These are phyloP conservation scores for Coregonus clupeaformis DNA, from an alignment of 2,113 vertebrate species.

Conservation along the genomic window DNA sequence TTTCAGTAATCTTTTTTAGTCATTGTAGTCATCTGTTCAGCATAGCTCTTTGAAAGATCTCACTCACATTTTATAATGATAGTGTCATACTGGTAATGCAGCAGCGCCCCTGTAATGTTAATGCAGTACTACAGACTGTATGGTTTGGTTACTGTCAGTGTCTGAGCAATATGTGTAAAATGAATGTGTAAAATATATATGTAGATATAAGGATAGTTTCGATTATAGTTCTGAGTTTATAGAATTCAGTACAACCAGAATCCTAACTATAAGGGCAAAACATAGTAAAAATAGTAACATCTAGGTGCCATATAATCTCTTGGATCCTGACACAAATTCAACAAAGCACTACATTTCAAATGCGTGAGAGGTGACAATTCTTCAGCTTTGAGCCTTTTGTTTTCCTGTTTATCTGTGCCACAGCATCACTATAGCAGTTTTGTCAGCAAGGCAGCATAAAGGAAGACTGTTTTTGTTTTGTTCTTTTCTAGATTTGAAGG, in stretches of 20 bases:
- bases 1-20: background rate
- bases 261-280: background rate
- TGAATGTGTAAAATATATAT: background rate
- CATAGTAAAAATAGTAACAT: background rate
- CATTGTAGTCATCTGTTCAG: background rate
- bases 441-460: background rate
- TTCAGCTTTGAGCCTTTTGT: background rate
- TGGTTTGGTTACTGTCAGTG: background rate
- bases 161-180: background rate
- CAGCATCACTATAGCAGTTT: background rate
- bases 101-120: background rate
- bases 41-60: background rate
- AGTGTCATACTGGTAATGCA: too few species aligned
- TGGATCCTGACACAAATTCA: conserved; percentile 1
- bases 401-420: background rate
- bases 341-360: background rate
- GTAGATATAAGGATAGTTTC: background rate
- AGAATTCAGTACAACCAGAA: background rate
- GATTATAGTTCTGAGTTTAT: background rate
- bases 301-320: background rate
- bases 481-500: background rate
- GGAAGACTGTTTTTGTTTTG: background rate
- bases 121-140: background rate
- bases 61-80: background rate
- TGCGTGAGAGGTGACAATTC: background rate